A percentile compares a stretch with the other conserved stretches of the same genome.
phyloP scores from a whole-genome alignment of 2,888 invertebrate genomes.

The Scaptodrosophila latifasciaeformis region DNA sequence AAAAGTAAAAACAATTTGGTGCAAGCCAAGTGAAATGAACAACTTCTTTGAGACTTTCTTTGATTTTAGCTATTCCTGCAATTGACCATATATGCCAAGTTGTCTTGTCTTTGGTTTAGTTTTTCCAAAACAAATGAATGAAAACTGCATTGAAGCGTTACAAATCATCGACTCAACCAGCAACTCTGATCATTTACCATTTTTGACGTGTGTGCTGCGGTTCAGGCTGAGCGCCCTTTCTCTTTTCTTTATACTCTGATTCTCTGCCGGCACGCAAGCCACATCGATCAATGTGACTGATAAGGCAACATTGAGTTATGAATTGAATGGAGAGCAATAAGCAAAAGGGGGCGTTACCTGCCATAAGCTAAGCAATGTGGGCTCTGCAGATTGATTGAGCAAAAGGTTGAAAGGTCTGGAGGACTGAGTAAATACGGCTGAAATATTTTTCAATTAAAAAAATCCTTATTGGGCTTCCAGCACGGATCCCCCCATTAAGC shows the following conservation, averaged over 20 bases:
- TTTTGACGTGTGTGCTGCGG: slow-evolving; percentile 18
- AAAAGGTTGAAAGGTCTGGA: too few relatives aligned
- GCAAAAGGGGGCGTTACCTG: too few relatives aligned
- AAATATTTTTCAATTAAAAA: too few relatives aligned
- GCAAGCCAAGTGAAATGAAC: too few relatives aligned
- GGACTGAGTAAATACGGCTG: too few relatives aligned
- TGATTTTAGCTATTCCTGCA: slow-evolving; percentile 19
- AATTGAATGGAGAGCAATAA: slow-evolving; percentile 42
- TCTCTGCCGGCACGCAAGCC: slow-evolving; percentile 41
- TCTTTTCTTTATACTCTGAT: slow-evolving; percentile 38
- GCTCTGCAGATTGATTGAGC: too few relatives aligned
- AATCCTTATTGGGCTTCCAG: too few relatives aligned
- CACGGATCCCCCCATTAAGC: too few relatives aligned
- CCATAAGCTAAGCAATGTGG: too few relatives aligned
- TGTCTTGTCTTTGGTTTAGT: slow-evolving; percentile 15
- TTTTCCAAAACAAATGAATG: slow-evolving; percentile 27
- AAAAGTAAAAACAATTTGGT: too few relatives aligned
- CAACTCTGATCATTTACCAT: slow-evolving; percentile 43
- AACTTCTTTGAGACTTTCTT: too few relatives aligned
- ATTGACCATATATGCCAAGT: slow-evolving; percentile 53
- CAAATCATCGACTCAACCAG: slow-evolving; percentile 49
- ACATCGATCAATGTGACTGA: slow-evolving; percentile 60
- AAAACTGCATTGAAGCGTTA: slow-evolving; percentile 51
- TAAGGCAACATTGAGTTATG: slow-evolving; percentile 61
- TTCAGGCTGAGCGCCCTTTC: slow-evolving; percentile 49